Evolutionary conservation across 2,888 invertebrate species (phyloP), one percentile per base, ranked within the genome.

Genomic region (Cheilosia urbana): DNA sequence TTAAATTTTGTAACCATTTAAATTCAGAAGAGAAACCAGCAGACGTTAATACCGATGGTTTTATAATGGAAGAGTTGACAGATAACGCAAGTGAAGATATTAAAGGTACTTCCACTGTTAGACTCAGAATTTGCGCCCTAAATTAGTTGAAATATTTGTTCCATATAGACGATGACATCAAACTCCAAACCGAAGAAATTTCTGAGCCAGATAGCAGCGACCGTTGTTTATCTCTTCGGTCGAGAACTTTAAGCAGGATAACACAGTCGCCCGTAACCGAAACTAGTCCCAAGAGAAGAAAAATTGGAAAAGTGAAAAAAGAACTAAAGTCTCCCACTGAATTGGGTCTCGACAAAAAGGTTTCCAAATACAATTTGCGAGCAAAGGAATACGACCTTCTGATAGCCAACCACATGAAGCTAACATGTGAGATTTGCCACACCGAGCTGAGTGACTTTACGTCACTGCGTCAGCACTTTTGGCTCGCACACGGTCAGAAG

Each of bases 351-450:
- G 89, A 62, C 81, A 88, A 73, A 24, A 81, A 80, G 34, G 34
- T 53, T 17, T 87, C 83, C 11, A 84, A 84, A 57, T 89, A 81
- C 30, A 81, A 30, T 88, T 88, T 85, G 27, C 88, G 88, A 13
- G 88, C 89, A 88, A 88, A 88, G 60, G 90, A 90, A 77, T 90
- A 90, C 24, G 91, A 92, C 77, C 85, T 88, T 17, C 90, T 91
- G 82, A 92, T 92, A 37, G 88, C 91, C 0, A 88, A 89, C 21
- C 89, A 91, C 57, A 91, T 92, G 90, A 89, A 90, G 1, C 88
- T 92, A 24, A 90, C 88, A 34, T 92, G 92, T 82, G 91, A 91
- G 57, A 45, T 91, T 5, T 92, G 92, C 63, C 88, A 89, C 34
- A 65, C 81, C 13, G 89, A 88, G 1, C 87, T 89, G 58, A 78